These are phyloP conservation scores for Drosophila affinis DNA, from an alignment of 2,888 invertebrate genomes.

Conservation along the genomic window DNA sequence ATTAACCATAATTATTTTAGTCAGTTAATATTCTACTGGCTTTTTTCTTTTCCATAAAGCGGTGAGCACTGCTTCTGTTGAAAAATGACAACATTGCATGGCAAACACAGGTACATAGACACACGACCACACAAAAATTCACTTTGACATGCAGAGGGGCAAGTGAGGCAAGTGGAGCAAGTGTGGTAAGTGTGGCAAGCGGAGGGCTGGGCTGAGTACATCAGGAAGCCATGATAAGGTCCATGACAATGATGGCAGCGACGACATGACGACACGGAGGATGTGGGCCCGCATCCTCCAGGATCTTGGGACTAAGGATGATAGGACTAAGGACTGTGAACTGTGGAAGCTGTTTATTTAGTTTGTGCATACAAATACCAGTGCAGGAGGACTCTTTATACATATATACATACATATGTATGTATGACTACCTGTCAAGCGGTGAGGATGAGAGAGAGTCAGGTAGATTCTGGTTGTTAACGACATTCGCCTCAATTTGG, in stretches of 20 bases:
- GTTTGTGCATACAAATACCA: slow-evolving; percentile 25
- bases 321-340: no score
- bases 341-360: slow-evolving; percentile 32
- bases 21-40: background rate
- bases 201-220: background rate
- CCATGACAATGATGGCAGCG: slow-evolving; percentile 20
- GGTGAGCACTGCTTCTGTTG: slow-evolving; percentile 10
- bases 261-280: background rate
- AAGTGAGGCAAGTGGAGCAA: background rate
- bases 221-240: slow-evolving; percentile 32
- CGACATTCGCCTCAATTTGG: slow-evolving; percentile 63
- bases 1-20: slow-evolving; percentile 36
- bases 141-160: background rate
- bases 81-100: slow-evolving; percentile 35
- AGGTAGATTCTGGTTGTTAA: slow-evolving; percentile 26
- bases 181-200: background rate
- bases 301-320: background rate
- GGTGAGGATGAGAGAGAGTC: background rate
- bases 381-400: background rate
- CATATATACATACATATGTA: slow-evolving; percentile 1
- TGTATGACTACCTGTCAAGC: background rate
- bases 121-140: background rate
- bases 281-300: background rate
- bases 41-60: slow-evolving; percentile 17
- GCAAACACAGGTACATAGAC: slow-evolving; percentile 12